Percentiles rank a stretch among this genome's conserved stretches.
Evolutionary conservation across 2,113 vertebrate genomes (phyloP).

Genomic region (Fregata magnificens): DNA sequence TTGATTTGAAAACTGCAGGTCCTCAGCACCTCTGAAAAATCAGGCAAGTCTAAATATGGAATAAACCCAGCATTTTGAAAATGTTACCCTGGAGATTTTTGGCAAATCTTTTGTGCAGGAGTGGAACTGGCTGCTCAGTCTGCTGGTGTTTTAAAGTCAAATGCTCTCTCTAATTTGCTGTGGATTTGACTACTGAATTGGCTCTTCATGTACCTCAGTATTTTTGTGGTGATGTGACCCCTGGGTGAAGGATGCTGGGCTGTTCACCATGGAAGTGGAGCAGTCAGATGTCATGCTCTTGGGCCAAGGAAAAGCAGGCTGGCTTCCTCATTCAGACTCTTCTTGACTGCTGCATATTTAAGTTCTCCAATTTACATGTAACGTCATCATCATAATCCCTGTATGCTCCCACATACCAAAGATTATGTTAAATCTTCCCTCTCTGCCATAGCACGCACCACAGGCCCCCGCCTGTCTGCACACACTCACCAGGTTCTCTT

Average conservation of each 20-base stretch:
- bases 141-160: not conserved
- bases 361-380: not conserved
- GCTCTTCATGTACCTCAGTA: not conserved
- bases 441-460: not conserved
- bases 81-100: not conserved
- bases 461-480: not conserved
- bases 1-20: not conserved
- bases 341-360: not conserved
- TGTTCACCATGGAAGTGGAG: not conserved
- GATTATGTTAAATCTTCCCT: not conserved
- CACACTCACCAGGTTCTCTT: slow-evolving; percentile 94
- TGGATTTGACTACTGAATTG: not conserved
- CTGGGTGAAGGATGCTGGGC: not conserved
- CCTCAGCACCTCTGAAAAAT: not conserved
- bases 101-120: not conserved
- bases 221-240: not conserved
- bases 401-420: not conserved
- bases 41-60: not conserved
- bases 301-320: not conserved
- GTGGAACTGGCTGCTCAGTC: not conserved
- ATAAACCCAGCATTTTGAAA: not conserved
- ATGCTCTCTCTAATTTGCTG: not conserved
- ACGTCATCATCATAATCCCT: not conserved
- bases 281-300: not conserved
- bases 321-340: not conserved